Base-by-base conservation (phyloP, 2,113 vertebrate genomes). In the Hemicordylus capensis region DNA sequence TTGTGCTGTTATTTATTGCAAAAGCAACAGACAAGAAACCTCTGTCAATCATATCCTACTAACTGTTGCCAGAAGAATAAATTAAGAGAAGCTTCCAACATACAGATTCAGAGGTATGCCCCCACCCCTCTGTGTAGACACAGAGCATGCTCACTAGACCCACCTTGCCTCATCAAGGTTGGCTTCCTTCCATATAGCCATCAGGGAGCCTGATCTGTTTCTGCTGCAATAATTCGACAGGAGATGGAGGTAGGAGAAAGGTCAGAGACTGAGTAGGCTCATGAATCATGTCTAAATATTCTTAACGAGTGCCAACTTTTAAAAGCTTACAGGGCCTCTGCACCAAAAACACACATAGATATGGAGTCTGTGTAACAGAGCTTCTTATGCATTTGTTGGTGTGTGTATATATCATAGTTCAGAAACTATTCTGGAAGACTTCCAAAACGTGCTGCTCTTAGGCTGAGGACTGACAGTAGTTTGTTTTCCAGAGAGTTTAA, bases 51-150 rank as follows among this genome's bases (percentile, higher is more conserved):
- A 89, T 87, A 59, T 58, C 85, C 89, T 88, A 88, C 48, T 90
- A 91, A 88, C 81, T 89, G 83, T 90, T 93, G 83, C 86, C 89
- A 90, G 83, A 81, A 91, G 72, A 88, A 88, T 83, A 86, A 93
- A 94, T 93, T 83, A 93, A 67, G 54, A 88, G 75, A 90, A 44
- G 63, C 59, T 89, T 82, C 81, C 22, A 89, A 83, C 67, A 77
- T 37, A 85, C 56, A 80, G 44, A 83, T 82, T 90, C 75, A 0
- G 0, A 86, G 69, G 72, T 86, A 80, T 88, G 93, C 37, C 72
- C 67, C 70, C 77, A 91, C n/a, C n/a, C 72, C 67, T 80, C 85
- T 63, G 34, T 85, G 72, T 83, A 87, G 72, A 85, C 83, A 87
- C 22, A 79, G 39, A 87, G 73, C 85, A 87, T 51, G 79, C 56